Percentiles rank a stretch among this genome's conserved stretches.
phyloP scores from a whole-genome alignment of 64 coral and sea anemone species.

The Acropora tenuis region DNA sequence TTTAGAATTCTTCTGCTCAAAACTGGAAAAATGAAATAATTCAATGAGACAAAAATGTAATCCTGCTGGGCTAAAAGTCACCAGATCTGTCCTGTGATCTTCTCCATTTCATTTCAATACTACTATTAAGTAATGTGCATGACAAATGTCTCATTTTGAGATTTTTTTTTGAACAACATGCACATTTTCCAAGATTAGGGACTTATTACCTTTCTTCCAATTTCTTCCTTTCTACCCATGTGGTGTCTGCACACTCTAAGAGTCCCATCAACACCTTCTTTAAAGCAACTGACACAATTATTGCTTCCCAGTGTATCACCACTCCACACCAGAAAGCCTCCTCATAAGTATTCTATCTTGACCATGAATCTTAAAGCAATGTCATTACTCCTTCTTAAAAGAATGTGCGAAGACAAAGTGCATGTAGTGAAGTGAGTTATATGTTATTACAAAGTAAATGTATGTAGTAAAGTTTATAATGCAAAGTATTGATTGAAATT shows the following conservation, averaged over 20 bases:
- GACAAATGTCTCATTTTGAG: not conserved
- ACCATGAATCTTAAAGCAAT: constrained; percentile 42
- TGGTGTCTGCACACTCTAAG: constrained; percentile 21
- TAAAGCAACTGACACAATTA: constrained; percentile 45
- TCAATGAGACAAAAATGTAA: not conserved
- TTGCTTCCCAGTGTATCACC: constrained; percentile 45
- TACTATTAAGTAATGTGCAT: not conserved
- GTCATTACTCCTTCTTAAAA: not conserved
- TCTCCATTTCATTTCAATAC: not conserved
- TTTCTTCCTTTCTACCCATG: constrained; percentile 43
- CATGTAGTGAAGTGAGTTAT: too few species aligned
- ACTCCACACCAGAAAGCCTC: constrained; percentile 25
- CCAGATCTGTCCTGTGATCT: not conserved
- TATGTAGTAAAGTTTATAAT: too few species aligned
- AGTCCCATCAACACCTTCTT: constrained; percentile 46
- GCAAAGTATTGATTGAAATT: too few species aligned
- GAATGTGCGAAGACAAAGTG: not conserved
- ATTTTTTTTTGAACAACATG: not conserved
- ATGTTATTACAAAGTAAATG: too few species aligned
- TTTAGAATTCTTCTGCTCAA: constrained; percentile 37
- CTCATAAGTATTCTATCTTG: constrained; percentile 4
- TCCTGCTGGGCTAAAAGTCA: not conserved
- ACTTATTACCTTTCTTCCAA: constrained; percentile 7
- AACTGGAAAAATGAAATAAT: constrained; percentile 15
- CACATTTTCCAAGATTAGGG: too few species aligned